Evolutionary conservation across 2,113 vertebrate species (phyloP).

Genomic region (Cathartes aura): DNA sequence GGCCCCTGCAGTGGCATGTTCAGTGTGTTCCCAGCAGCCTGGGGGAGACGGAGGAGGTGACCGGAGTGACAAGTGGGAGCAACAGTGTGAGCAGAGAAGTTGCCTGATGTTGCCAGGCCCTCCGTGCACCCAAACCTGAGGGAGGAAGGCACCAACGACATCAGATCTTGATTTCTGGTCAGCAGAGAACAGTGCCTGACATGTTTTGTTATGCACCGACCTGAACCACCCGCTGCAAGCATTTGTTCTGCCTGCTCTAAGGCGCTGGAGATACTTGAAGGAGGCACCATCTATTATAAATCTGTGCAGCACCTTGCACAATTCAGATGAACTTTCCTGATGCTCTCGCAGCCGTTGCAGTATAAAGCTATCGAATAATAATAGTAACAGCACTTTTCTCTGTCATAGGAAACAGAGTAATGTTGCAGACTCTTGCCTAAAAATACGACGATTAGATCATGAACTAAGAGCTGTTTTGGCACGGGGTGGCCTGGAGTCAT

Average conservation of each 20-base stretch:
- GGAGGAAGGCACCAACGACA: background rate
- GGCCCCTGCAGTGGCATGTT: background rate
- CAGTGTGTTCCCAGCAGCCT: background rate
- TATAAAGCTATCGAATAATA: background rate
- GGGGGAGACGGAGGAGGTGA: background rate
- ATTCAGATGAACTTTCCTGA: background rate
- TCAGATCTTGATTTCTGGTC: background rate
- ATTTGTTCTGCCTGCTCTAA: background rate
- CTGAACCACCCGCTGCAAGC: background rate
- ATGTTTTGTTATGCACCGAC: background rate
- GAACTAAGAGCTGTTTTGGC: background rate
- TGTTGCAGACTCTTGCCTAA: background rate
- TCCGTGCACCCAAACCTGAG: background rate
- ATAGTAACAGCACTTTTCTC: background rate
- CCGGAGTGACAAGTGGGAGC: background rate
- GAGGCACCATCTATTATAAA: background rate
- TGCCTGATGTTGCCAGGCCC: background rate
- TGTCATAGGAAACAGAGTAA: background rate
- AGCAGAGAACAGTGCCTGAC: background rate
- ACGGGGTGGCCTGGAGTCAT: background rate
- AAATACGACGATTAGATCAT: background rate
- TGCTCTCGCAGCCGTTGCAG: background rate
- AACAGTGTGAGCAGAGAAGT: background rate
- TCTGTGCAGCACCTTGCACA: background rate
- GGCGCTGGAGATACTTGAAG: background rate